Conservation (phyloP, 2,113 vertebrate species). For the Lepus timidus region DNA sequence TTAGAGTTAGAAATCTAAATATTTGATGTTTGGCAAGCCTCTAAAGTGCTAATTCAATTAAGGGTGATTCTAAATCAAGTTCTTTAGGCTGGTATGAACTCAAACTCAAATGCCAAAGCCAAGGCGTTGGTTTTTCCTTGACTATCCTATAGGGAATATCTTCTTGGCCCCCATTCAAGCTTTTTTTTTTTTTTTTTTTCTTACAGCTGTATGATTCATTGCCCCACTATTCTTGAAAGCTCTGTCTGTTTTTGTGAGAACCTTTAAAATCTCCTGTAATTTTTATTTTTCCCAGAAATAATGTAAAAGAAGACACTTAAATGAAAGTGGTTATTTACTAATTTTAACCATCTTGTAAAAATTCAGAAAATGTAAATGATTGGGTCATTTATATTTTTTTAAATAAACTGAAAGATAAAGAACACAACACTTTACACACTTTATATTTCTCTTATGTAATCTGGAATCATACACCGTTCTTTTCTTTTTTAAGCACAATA, state of each 20-base stretch:
- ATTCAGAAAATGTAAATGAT: conserved; percentile 78
- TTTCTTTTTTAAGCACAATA: conserved; percentile 88
- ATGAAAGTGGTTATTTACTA: conserved; percentile 71
- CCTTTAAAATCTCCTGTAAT: conserved; percentile 73
- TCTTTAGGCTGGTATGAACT: conserved; percentile 66
- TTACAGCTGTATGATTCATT: conserved; percentile 62
- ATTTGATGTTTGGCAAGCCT: conserved; percentile 75
- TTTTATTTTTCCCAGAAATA: conserved; percentile 53
- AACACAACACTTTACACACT: conserved; percentile 85
- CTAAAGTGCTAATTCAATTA: conserved; percentile 70
- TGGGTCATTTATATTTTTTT: conserved; percentile 87
- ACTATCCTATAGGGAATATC: conserved; percentile 26
- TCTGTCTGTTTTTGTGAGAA: conserved; percentile 70
- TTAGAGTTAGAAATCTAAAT: conserved; percentile 71
- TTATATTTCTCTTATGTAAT: conserved; percentile 87
- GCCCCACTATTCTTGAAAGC: conserved; percentile 76
- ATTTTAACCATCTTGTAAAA: conserved; percentile 77
- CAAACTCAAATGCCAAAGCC: conserved; percentile 64
- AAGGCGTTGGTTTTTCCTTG: conserved; percentile 48
- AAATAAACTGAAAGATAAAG: conserved; percentile 89
- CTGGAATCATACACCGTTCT: conserved; percentile 86
- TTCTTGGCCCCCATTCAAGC: conserved; percentile 35
- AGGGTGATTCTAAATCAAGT: conserved; percentile 71
- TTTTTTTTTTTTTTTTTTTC: not conserved
- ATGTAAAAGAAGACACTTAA: conserved; percentile 64